Evolutionary conservation across 2,888 invertebrate genomes (phyloP), one percentile per base, ranked within the genome.

Genomic region (Platycheirus rosarum): DNA sequence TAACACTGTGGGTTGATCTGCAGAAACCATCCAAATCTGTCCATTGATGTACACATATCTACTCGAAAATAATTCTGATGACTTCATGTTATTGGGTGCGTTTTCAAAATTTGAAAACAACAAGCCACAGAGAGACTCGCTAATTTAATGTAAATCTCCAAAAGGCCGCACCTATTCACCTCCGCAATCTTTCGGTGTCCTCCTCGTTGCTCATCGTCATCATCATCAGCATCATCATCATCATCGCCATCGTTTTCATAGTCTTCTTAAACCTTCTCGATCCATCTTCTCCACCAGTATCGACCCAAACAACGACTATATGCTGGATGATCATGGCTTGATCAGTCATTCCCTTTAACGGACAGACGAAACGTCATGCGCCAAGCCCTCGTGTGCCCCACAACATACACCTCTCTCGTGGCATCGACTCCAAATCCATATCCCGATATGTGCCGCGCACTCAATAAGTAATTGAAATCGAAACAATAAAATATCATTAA

Each of bases 401-500:
- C 26, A 55, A 55, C 51, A 32, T 37, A 53, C 51, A 60, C 49
- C 73, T 63, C 68, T 20, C 42, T 13, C 14, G 37, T 37, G 23
- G 18, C 23, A 40, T 65, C 40, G 23, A 11, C 20, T 14, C 46
- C 20, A 26, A 51, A 63, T 46, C 35, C 46, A 40, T 44, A 40
- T 60, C 51, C 62, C n/a, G 29, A 60, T 68, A 62, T 82, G 68
- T 66, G 77, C 71, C 68, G 62, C 71, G 66, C 71, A 73, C 68
- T 82, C 82, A 73, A 82, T 77, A 82, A 82, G 82, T 82, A 82
- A 82, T 82, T 82, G 82, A 82, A 82, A 82, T 82, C 82, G 63
- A 82, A 82, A 82, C 82, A 82, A 82, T 82, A 82, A 82, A 82
- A 82, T 82, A 82, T 82, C 82, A 82, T 82, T 82, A 82, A 82